Percentiles rank a stretch among this genome's conserved stretches.
phyloP scores from a whole-genome alignment of 1,140 invertebrate genomes.

The Papilio dardanus region DNA sequence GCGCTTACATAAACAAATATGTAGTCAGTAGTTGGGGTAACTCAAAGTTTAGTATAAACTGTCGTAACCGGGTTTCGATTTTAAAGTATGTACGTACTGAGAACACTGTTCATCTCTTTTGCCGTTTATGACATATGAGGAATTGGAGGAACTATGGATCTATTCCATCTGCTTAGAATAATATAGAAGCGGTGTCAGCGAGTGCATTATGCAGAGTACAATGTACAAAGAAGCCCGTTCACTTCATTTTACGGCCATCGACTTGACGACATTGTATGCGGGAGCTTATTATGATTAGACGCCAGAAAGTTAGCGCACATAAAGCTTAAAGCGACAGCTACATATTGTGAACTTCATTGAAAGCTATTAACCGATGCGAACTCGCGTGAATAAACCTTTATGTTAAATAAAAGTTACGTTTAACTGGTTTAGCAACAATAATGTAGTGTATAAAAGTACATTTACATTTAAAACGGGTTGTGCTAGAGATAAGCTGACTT shows the following conservation, averaged over 20 bases:
- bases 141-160: neutral
- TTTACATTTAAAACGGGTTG: neutral
- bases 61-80: no score
- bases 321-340: neutral
- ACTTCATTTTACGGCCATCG: neutral
- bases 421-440: neutral
- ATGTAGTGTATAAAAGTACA: neutral
- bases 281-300: slow-evolving; percentile 11
- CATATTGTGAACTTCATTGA: neutral
- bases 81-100: no score
- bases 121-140: no score
- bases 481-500: neutral
- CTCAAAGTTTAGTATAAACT: no score
- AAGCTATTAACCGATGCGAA: neutral
- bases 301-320: slow-evolving; percentile 1
- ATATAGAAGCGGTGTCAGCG: neutral
- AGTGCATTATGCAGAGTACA: slow-evolving; percentile 2
- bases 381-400: neutral
- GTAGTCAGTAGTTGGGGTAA: no score
- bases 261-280: neutral
- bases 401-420: neutral
- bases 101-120: no score
- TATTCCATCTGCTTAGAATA: neutral
- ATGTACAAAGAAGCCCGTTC: neutral
- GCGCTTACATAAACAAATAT: no score